Conservation (phyloP, 1,140 invertebrate genomes). For the Drosophila pachea region DNA sequence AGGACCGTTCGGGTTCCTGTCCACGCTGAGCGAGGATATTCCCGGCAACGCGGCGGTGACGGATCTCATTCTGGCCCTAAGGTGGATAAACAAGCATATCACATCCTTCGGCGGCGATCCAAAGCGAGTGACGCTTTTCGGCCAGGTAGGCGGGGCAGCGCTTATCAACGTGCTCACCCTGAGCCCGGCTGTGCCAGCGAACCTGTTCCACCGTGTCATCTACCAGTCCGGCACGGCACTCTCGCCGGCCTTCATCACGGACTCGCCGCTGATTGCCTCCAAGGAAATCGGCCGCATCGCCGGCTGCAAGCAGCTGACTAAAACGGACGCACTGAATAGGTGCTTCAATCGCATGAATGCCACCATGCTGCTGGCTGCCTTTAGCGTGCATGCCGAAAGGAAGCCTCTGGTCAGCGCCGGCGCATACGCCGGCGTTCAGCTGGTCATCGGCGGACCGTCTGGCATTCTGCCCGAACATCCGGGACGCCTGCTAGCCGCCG, state of each 20-base stretch:
- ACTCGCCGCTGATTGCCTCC: constrained; percentile 79
- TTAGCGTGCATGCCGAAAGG: constrained; percentile 56
- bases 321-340: constrained; percentile 61
- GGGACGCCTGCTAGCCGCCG: constrained; percentile 59
- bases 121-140: constrained; percentile 81
- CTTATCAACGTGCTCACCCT: constrained; percentile 79
- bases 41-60: constrained; percentile 86
- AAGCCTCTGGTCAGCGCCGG: constrained; percentile 50
- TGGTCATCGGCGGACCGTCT: constrained; percentile 76
- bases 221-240: constrained; percentile 80
- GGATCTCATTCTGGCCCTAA: constrained; percentile 83
- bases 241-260: constrained; percentile 84
- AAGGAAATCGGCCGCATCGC: constrained; percentile 67
- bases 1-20: constrained; percentile 81
- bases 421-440: constrained; percentile 63
- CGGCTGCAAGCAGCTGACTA: constrained; percentile 64
- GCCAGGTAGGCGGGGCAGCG: constrained; percentile 82
- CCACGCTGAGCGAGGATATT: constrained; percentile 80
- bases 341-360: constrained; percentile 64
- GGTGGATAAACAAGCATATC: constrained; percentile 84
- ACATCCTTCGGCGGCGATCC: constrained; percentile 84
- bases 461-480: constrained; percentile 74
- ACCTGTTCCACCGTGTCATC: constrained; percentile 81
- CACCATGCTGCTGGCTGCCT: constrained; percentile 64
- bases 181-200: constrained; percentile 69